Evolutionary conservation across 1,140 invertebrate genomes (phyloP), one percentile per base, ranked within the genome.

Genomic region (Brachionus calyciflorus): DNA sequence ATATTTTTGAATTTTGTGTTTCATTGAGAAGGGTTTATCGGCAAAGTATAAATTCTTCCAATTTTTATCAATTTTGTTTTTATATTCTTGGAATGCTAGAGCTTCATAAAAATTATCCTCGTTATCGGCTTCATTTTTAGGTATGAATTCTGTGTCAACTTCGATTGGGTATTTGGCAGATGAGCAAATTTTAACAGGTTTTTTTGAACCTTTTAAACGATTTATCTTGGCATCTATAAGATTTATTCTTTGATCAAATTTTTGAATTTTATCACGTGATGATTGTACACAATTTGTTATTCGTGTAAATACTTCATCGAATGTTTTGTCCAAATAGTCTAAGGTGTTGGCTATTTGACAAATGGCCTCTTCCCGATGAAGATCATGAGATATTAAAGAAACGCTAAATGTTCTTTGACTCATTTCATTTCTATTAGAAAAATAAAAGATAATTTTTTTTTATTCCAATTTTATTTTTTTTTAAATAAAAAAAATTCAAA

Each of bases 1-100:
- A 55, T 73, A 73, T 73, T 73, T 73, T 14, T 55, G 69, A 49
- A 73, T 73, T 51, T 73, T 49, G n/a, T 51, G 46, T 17, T 53
- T 73, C 51, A 51, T 55, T 17, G 17, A 0, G 9, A 65, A 26
- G 21, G 60, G 37, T 44, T 65, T 41, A 21, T 65, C 40, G 3
- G 60, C 19, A 46, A 24, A 44, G 28, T 24, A 73, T n/a, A 73
- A 51, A 73, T 73, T 37, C 40, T 73, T 73, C 69, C 69, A 73
- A 37, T 73, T 49, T 48, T 73, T 55, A 30, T 73, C 10, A 12
- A 73, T 28, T 0, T 30, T 9, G 24, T 21, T 19, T 41, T 55
- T 49, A 33, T 73, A 73, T 7, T 73, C 69, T 40, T 49, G n/a
- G 6, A 51, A 73, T 30, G 33, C n/a, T 28, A 24, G 19, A 12